Evolutionary conservation across 2,113 vertebrate species (phyloP).

Genomic region (Ictalurus punctatus): DNA sequence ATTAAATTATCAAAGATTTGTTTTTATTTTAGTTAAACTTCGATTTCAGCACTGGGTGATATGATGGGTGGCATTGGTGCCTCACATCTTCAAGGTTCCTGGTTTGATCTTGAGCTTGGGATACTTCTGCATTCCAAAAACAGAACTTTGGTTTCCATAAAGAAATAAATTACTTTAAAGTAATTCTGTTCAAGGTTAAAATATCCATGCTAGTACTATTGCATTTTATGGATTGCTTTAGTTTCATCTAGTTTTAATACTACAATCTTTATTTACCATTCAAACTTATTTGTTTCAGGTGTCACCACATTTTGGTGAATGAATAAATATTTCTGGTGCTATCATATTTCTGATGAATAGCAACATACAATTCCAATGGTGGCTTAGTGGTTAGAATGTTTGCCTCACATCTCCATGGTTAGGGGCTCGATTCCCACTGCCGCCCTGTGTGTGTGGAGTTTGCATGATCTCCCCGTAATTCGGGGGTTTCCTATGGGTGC

Average conservation of each 20-base stretch:
- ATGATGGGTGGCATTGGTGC: background rate
- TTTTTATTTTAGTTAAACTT: background rate
- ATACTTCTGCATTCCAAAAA: background rate
- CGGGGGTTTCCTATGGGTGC: too few species aligned
- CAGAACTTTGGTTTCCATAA: background rate
- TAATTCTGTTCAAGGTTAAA: background rate
- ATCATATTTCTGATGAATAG: background rate
- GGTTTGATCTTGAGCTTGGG: background rate
- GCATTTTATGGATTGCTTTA: background rate
- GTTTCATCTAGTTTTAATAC: background rate
- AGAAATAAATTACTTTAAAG: background rate
- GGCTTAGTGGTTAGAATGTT: too few species aligned
- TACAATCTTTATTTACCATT: background rate
- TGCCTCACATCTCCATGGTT: too few species aligned
- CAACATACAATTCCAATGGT: background rate
- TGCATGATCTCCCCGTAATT: too few species aligned
- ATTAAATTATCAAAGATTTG: background rate
- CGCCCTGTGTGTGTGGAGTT: too few species aligned
- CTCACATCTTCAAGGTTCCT: background rate
- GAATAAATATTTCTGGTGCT: background rate
- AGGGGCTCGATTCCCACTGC: too few species aligned
- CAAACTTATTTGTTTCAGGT: background rate
- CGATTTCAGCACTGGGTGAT: background rate
- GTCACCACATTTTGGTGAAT: background rate
- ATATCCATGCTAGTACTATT: background rate